phyloP scores from a whole-genome alignment of 2,113 vertebrate genomes.

The Dipodomys stephensi region DNA sequence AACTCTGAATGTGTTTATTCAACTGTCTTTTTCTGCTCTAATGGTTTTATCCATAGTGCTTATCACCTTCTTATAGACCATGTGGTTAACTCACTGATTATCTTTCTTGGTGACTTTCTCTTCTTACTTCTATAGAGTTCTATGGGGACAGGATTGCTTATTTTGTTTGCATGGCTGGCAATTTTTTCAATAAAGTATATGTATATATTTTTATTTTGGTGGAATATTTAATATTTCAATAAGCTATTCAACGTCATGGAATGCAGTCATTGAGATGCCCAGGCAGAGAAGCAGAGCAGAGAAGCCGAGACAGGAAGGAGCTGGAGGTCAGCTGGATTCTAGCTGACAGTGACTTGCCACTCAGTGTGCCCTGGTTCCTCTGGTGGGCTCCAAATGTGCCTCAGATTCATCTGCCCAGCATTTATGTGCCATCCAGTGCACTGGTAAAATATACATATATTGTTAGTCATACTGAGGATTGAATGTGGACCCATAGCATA shows the following conservation, averaged over 20 bases:
- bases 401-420: background rate
- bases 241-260: background rate
- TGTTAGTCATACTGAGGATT: too few relatives aligned
- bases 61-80: background rate
- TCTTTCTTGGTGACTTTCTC: background rate
- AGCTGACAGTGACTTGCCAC: background rate
- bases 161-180: background rate
- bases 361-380: fast-evolving
- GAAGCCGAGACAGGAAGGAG: background rate
- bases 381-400: background rate
- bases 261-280: background rate
- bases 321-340: background rate
- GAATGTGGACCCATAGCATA: too few relatives aligned
- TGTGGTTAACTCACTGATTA: background rate
- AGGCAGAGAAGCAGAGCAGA: background rate
- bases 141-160: background rate
- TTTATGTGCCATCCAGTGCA: too few relatives aligned
- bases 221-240: background rate
- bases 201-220: background rate
- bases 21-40: background rate
- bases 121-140: background rate
- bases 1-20: background rate
- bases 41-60: background rate
- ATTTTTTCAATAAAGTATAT: background rate
- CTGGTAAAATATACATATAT: background rate